Evolutionary conservation across 2,797 vertebrate genomes (phyloP).

Genomic region (Pangasius krempfi): DNA sequence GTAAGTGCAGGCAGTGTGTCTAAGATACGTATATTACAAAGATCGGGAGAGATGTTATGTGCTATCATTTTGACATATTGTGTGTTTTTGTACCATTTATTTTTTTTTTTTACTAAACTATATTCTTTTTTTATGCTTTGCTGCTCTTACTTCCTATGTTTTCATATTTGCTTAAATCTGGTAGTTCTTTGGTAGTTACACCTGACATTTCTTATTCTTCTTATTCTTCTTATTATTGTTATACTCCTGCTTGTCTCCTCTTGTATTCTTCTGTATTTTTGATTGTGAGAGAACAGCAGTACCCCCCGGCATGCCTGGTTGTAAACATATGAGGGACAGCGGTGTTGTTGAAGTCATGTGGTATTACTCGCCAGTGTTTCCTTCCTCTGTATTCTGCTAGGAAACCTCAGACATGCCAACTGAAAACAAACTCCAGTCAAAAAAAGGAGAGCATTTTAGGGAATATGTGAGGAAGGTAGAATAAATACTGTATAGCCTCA

Average conservation of each 20-base stretch:
- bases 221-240: no score
- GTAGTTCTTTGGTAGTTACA: background rate
- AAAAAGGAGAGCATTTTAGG: background rate
- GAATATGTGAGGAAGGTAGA: background rate
- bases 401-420: slow-evolving; percentile 8
- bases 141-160: background rate
- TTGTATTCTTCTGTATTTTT: background rate
- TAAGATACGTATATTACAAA: no score
- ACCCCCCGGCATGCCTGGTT: background rate
- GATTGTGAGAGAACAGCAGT: background rate
- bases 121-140: background rate
- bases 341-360: background rate
- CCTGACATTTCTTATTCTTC: background rate
- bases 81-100: no score
- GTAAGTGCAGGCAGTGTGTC: background rate
- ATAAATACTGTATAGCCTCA: slow-evolving; percentile 31
- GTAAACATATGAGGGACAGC: background rate
- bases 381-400: slow-evolving; percentile 19
- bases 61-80: no score
- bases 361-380: slow-evolving; percentile 15
- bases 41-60: no score
- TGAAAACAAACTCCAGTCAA: slow-evolving; percentile 7
- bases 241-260: background rate
- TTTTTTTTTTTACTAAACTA: background rate
- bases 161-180: background rate